Evolutionary conservation across 2,888 invertebrate genomes (phyloP), one percentile per base, ranked within the genome.

Genomic region (Ashinkailepas kermadecensis): DNA sequence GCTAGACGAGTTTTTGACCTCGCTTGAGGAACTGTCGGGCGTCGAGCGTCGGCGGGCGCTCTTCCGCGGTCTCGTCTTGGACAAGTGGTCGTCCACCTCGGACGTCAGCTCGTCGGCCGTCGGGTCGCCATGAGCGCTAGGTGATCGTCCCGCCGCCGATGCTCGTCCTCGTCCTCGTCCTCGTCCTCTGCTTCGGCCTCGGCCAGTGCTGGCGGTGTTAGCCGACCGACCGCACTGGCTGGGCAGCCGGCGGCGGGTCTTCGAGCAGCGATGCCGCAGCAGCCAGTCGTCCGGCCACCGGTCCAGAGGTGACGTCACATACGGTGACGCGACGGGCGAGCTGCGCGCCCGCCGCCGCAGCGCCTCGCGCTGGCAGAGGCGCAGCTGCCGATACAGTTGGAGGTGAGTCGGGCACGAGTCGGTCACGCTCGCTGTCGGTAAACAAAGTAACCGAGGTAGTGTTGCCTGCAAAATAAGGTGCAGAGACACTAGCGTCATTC

Each of bases 201-300:
- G 8, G 62, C 62, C 18, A 21, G 18, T 12, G 62, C 62, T 62
- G 18, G 18, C 18, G 11, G 18, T 62, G 62, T 21, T 12, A 39
- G 39, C 39, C 39, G 39, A 39, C 39, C 39, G 39, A 1, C 2
- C 39, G 39, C 39, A 4, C 39, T 4, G 39, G 39, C 39, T 39
- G 39, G 39, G 39, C 39, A 39, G 62, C 8, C 1, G 13, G 13
- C 15, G 62, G 18, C 18, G 62, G 10, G 15, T 15, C 21, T 67
- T 23, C 67, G 25, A 25, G 12, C 13, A 54, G 3, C 74, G 74
- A 18, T 74, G 21, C 0, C 18, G 54, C 54, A 74, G 74, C 54
- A 74, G 54, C 74, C 74, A 74, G 54, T 3, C 54, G 21, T 74
- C 74, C 54, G 74, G 74, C 74, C 74, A 74, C 74, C 0, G 74